Conservation (phyloP, 2,797 vertebrate genomes). For the Melanogrammus aeglefinus region DNA sequence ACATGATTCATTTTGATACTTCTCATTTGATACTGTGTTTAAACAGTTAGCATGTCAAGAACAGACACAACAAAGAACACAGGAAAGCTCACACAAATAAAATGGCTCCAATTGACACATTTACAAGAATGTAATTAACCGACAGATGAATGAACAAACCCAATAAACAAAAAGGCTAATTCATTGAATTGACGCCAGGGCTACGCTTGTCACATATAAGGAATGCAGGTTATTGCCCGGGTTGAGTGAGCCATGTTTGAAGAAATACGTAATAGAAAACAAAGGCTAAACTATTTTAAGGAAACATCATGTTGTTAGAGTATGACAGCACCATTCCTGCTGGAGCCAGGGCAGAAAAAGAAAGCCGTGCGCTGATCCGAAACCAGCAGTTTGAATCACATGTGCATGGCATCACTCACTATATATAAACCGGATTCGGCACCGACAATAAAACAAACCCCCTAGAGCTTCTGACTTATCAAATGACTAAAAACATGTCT, state of each 20-base stretch:
- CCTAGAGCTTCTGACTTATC: neutral
- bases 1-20: neutral
- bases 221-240: neutral
- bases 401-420: constrained; percentile 54
- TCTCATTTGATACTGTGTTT: neutral
- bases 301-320: constrained; percentile 14
- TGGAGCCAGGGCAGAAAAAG: constrained; percentile 45
- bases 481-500: neutral
- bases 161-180: neutral
- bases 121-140: neutral
- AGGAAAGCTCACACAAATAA: neutral
- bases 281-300: constrained; percentile 33
- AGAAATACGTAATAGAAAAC: neutral
- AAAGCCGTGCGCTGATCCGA: constrained; percentile 25
- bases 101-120: neutral
- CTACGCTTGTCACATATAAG: neutral
- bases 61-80: neutral
- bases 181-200: neutral
- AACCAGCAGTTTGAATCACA: constrained; percentile 46
- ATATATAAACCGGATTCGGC: constrained; percentile 57
- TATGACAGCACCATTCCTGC: constrained; percentile 57
- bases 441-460: constrained; percentile 14
- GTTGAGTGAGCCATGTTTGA: neutral
- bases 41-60: neutral
- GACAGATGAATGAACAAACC: neutral